These are phyloP conservation scores for Hippoglossus hippoglossus DNA, from an alignment of 2,797 vertebrate genomes.

Conservation along the genomic window DNA sequence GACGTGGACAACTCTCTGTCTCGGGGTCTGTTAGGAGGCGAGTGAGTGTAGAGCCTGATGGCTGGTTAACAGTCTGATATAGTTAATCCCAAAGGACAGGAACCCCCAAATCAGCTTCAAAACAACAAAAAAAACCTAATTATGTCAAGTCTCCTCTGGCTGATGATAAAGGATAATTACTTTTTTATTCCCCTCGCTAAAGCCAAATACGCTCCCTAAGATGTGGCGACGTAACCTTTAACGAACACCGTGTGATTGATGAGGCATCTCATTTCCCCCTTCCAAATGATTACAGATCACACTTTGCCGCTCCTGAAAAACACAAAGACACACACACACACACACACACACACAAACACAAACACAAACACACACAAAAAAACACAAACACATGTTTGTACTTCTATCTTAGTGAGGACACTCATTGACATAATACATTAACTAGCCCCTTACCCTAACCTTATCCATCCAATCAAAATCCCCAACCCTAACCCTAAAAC, in stretches of 20 bases:
- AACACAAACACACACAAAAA: not conserved
- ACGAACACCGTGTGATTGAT: conserved; percentile 82
- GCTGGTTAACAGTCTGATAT: conserved; percentile 52
- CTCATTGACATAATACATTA: too few relatives aligned
- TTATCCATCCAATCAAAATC: too few relatives aligned
- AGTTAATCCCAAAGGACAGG: conserved; percentile 78
- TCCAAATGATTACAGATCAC: conserved; percentile 84
- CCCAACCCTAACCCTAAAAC: too few relatives aligned
- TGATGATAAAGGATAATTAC: conserved; percentile 88
- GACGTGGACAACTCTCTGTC: conserved; percentile 27
- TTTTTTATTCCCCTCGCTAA: conserved; percentile 80
- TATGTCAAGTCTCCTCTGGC: conserved; percentile 83
- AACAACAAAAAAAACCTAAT: conserved; percentile 77
- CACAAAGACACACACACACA: conserved; percentile 8
- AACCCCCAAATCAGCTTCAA: conserved; percentile 73
- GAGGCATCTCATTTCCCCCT: conserved; percentile 75
- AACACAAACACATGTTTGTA: too few relatives aligned
- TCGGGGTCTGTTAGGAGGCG: conserved; percentile 42
- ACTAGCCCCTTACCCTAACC: too few relatives aligned
- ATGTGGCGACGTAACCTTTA: conserved; percentile 84
- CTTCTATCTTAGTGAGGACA: too few relatives aligned
- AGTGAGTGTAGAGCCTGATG: conserved; percentile 31
- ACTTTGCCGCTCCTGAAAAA: conserved; percentile 47
- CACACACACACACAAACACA: conserved; percentile 21
- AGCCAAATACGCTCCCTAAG: conserved; percentile 76